Base-by-base conservation (phyloP, 2,888 invertebrate genomes). In the Cantharis lateralis region DNA sequence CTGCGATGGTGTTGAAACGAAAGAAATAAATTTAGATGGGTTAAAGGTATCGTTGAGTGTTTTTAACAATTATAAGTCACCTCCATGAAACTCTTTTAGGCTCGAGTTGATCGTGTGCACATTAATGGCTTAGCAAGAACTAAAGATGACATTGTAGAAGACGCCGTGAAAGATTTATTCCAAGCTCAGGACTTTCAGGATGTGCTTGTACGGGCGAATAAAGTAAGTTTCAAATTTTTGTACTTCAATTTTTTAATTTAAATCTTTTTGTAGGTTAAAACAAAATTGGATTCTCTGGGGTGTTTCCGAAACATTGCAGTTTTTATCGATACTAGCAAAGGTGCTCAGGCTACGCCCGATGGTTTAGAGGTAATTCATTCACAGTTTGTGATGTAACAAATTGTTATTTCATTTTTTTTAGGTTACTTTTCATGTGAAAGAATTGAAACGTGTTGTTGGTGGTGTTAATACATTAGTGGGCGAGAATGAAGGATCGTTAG, bases 251-350 rank as follows among this genome's bases (percentile, higher is more conserved):
- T 61, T 70, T 85, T 82, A 87, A 89, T 66, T 89, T 10, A 28
- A 20, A 66, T 4, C 3, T 13, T 16, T 66, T 64, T 90, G 70
- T 89, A 93, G 88, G 94, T 95, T 11, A 92, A 94, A 71, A 89
- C 91, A 15, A 94, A 94, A 80, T 89, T 98, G 74, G 94, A 95
- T 85, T 92, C 93, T 71, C 90, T 98, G 82, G 98, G 97, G 5
- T 95, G 98, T 85, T 98, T 98, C 88, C 94, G 94, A 77, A 94
- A 94, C 83, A 93, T 98, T 71, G 93, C 92, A 3, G 94, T 98
- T 15, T 92, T 92, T 80, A 96, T 99, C 79, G 98, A 99, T 87
- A 95, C 96, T 5, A 95, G 95, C 72, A 92, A 92, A 72, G 96
- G 96, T 0, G 91, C 92, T 0, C 92, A 91, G 80, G 91, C 95